Percentiles rank a stretch among this genome's conserved stretches.
Evolutionary conservation across 2,113 vertebrate species (phyloP).

Genomic region (Callithrix jacchus): DNA sequence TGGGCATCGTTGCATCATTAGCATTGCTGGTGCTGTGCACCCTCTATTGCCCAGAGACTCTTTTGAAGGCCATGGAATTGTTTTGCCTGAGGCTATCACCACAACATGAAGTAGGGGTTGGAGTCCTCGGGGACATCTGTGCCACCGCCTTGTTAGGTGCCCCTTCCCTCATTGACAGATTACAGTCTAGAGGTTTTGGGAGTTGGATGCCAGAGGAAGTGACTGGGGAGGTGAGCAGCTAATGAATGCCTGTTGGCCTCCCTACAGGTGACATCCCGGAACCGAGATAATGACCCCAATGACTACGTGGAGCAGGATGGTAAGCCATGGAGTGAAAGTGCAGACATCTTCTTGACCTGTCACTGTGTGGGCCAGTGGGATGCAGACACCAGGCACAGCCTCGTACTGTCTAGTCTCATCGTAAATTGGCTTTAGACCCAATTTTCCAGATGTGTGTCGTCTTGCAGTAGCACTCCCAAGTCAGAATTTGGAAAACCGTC

Average conservation of each 20-base stretch:
- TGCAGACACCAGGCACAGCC: not conserved
- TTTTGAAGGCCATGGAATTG: not conserved
- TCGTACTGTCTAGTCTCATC: not conserved
- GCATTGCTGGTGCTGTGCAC: not conserved
- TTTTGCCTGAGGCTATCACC: not conserved
- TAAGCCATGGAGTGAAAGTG: constrained; percentile 68
- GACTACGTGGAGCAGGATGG: constrained; percentile 98
- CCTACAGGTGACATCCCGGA: constrained; percentile 95
- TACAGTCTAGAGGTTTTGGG: not conserved
- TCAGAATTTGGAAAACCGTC: not conserved
- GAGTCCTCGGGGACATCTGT: not conserved
- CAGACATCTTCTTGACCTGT: not conserved
- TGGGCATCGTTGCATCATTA: not conserved
- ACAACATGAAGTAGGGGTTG: not conserved
- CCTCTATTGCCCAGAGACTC: not conserved
- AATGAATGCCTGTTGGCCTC: not conserved
- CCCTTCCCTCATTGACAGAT: not conserved
- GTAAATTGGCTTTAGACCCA: not conserved
- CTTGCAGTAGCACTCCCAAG: not conserved
- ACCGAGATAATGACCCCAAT: constrained; percentile 96
- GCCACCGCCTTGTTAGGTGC: not conserved
- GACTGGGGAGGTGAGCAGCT: not conserved
- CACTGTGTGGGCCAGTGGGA: not conserved
- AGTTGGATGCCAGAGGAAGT: not conserved
- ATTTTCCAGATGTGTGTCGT: not conserved